A percentile compares a stretch with the other conserved stretches of the same genome.
phyloP scores from a whole-genome alignment of 2,888 invertebrate genomes.

The Hymenopus coronatus region DNA sequence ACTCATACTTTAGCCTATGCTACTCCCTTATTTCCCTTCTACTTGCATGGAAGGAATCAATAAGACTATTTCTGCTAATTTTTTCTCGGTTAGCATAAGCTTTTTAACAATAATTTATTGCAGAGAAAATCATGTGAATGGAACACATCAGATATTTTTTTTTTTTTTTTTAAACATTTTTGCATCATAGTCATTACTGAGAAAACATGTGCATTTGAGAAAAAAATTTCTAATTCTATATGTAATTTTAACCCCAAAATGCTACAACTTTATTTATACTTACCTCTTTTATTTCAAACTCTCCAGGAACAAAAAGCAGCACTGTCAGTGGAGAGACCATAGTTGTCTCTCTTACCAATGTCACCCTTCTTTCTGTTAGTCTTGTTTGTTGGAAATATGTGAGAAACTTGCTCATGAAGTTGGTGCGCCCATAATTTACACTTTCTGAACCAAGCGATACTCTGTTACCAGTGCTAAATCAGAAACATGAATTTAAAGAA shows the following conservation, averaged over 20 bases:
- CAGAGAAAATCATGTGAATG: no score
- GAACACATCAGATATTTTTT: no score
- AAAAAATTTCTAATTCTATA: background rate
- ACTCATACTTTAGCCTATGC: no score
- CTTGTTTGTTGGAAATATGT: conserved; percentile 59
- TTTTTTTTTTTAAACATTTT: background rate
- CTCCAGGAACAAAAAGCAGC: conserved; percentile 52
- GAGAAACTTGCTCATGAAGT: conserved; percentile 50
- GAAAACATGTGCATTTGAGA: no score
- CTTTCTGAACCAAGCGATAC: conserved; percentile 62
- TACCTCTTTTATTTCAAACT: conserved; percentile 38
- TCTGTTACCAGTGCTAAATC: conserved; percentile 54
- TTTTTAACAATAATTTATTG: no score
- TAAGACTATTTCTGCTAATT: no score
- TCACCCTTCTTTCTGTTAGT: conserved; percentile 54
- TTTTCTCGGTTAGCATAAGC: no score
- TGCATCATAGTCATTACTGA: background rate
- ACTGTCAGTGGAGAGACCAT: conserved; percentile 58
- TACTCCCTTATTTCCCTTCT: no score
- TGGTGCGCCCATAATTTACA: conserved; percentile 56
- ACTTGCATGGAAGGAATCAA: no score
- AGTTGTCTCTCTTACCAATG: conserved; percentile 57
- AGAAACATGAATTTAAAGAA: background rate
- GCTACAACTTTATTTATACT: conserved; percentile 13
- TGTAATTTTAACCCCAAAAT: background rate